Base-by-base conservation (phyloP, 2,797 vertebrate species). In the Danionella dracula region DNA sequence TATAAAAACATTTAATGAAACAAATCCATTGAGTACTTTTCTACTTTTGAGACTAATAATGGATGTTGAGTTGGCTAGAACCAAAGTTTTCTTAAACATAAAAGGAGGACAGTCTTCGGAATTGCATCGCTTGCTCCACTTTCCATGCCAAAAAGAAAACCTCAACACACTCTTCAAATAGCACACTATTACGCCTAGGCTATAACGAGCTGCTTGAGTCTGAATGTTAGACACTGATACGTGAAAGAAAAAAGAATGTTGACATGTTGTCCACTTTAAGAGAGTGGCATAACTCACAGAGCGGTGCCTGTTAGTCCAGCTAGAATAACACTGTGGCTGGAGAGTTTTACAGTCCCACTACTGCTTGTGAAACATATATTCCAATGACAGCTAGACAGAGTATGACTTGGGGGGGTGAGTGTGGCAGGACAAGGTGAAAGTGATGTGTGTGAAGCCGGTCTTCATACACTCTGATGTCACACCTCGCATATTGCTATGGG, bases 331-430 rank as follows among this genome's bases (percentile, higher is more conserved):
- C 15, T 55, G 78, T 78, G 81, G 78, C 77, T 74, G 71, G 82
- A 83, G 79, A 80, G 80, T 87, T 90, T 90, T 89, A 90, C 85
- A 85, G 81, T 86, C 81, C 86, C 83, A 44, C 78, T 78, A 84
- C 79, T 68, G 84, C 87, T 86, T 81, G 84, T 89, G 88, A 89
- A 89, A 89, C 88, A 85, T 81, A 82, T 81, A 85, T 84, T 86
- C 83, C 88, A 87, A 89, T 87, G 85, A 89, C 85, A 56, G 80
- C 81, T 85, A 75, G 76, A 77, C 78, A 60, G 63, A 27, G 4
- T 34, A 17, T 27, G 49, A 48, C 48, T 19, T 29, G 37, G 41
- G 54, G 23, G 54, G 58, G 53, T 58, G 57, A 81, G 81, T 78
- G 84, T 79, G 78, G 68, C 53, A 29, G 8, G 72, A 72, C 57